Evolutionary conservation across 1,140 invertebrate genomes (phyloP), one percentile per base, ranked within the genome.

Genomic region (Drosophila lacertosa): DNA sequence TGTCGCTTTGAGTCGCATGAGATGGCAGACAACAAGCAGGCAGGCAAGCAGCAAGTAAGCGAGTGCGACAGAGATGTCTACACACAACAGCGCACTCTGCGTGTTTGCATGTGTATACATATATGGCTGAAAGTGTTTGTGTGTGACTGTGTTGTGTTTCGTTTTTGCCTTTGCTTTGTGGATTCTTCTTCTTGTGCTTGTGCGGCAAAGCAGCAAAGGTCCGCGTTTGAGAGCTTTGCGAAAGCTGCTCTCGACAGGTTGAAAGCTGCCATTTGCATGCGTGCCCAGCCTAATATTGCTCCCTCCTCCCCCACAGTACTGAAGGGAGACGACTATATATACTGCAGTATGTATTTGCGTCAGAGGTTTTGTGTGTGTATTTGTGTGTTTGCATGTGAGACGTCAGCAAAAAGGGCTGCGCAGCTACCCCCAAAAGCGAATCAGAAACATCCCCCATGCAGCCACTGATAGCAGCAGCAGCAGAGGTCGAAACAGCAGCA

Each of bases 221-320:
- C n/a, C 11, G 24, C 29, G 55, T 24, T 33, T 2, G 18, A 57
- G 68, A 73, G 57, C 44, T 63, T 57, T 32, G 16, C 40, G 10
- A 66, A 71, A 66, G 54, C 66, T 69, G 26, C 26, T 63, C 50
- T 60, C 66, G 50, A 18, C 60, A 50, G 40, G 62, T 22, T 37
- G 45, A 72, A 75, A 72, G 69, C 59, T 74, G 32, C 29, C 44
- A 42, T 54, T 70, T 77, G 60, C 65, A 77, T 77, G 70, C 70
- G 70, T 77, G 42, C 59, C 65, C 53, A 74, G 74, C 74, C 70
- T 74, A 76, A 58, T 48, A 51, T 48, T 35, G 47, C 54, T 59
- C 40, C 50, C 44, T 35, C 35, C 50, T 22, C 11, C 33, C 33
- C 6, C 35, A 13, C 7, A 13, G 13, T 22, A 64, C 16, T 11